Evolutionary conservation across 2,797 vertebrate species (phyloP).

Genomic region (Dicrostonyx torquatus): DNA sequence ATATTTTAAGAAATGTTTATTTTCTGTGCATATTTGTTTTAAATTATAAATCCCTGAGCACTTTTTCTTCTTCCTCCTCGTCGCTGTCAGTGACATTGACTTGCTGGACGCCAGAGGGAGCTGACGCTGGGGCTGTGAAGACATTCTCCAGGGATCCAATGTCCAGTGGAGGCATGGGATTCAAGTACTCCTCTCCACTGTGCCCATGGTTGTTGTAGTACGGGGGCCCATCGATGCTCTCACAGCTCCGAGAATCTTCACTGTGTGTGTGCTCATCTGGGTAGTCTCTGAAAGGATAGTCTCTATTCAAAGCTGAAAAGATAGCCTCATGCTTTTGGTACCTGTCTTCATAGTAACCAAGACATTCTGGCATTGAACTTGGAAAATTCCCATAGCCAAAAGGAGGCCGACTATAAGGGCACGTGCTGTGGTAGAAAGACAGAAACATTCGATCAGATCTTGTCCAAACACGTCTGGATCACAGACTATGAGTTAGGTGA

Average conservation of each 20-base stretch:
- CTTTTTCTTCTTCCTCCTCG: slow-evolving; percentile 86
- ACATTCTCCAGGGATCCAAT: slow-evolving; percentile 81
- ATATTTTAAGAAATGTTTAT: slow-evolving; percentile 82
- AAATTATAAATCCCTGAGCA: slow-evolving; percentile 86
- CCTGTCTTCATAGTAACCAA: slow-evolving; percentile 82
- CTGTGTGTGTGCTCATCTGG: slow-evolving; percentile 63
- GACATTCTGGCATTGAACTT: slow-evolving; percentile 82
- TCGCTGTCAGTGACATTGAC: slow-evolving; percentile 86
- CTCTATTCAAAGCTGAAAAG: slow-evolving; percentile 81
- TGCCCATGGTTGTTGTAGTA: slow-evolving; percentile 75
- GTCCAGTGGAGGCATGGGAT: slow-evolving; percentile 81
- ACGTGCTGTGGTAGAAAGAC: slow-evolving; percentile 84
- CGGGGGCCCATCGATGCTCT: slow-evolving; percentile 72
- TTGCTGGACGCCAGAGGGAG: slow-evolving; percentile 80
- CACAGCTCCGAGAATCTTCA: slow-evolving; percentile 72
- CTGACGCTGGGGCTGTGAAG: slow-evolving; percentile 79
- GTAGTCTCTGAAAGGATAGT: slow-evolving; percentile 80
- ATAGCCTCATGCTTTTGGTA: slow-evolving; percentile 83
- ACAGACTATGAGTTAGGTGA: background rate
- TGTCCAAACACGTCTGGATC: slow-evolving; percentile 11
- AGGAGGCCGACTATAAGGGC: slow-evolving; percentile 83
- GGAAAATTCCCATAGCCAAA: slow-evolving; percentile 84
- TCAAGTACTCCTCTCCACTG: slow-evolving; percentile 76
- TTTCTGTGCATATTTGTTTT: slow-evolving; percentile 77
- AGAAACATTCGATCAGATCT: slow-evolving; percentile 53